Conservation (phyloP, 2,113 vertebrate species). For the Prionailurus bengalensis region DNA sequence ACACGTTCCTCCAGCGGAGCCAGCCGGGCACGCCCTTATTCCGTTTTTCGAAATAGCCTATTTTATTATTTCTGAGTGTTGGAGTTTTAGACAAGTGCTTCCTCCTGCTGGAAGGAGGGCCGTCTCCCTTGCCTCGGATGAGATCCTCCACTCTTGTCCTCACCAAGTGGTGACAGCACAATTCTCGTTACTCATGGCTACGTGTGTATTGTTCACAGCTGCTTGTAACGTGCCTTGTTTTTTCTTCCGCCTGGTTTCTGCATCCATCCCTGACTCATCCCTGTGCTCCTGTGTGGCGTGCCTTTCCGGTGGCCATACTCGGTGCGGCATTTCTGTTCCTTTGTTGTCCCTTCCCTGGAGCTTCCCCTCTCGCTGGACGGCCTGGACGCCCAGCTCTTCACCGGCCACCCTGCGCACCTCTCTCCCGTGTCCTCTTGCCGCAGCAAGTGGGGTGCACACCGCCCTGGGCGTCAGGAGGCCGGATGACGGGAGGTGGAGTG, state of each 20-base stretch:
- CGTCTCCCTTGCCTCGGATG: neutral
- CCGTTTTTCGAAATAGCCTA: neutral
- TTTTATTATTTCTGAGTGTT: neutral
- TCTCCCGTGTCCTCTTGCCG: neutral
- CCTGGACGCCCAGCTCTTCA: neutral
- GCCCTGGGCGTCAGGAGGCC: neutral
- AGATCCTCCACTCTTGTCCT: neutral
- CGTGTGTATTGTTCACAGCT: neutral
- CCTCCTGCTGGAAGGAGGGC: neutral
- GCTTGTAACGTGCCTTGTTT: accelerated
- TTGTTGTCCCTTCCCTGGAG: neutral
- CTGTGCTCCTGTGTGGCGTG: accelerated
- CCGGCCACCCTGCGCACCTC: accelerated
- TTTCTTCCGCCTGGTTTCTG: neutral
- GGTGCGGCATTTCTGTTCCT: neutral
- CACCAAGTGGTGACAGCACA: accelerated
- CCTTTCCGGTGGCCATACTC: too few relatives aligned
- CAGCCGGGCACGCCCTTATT: neutral
- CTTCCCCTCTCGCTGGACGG: accelerated
- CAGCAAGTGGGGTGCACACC: neutral
- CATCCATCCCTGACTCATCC: neutral
- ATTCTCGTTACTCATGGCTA: neutral
- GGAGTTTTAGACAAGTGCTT: neutral
- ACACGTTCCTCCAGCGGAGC: too few relatives aligned
- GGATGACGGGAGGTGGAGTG: accelerated